Evolutionary conservation across 2,888 invertebrate genomes (phyloP), one percentile per base, ranked within the genome.

Genomic region (Helicoverpa assulta): DNA sequence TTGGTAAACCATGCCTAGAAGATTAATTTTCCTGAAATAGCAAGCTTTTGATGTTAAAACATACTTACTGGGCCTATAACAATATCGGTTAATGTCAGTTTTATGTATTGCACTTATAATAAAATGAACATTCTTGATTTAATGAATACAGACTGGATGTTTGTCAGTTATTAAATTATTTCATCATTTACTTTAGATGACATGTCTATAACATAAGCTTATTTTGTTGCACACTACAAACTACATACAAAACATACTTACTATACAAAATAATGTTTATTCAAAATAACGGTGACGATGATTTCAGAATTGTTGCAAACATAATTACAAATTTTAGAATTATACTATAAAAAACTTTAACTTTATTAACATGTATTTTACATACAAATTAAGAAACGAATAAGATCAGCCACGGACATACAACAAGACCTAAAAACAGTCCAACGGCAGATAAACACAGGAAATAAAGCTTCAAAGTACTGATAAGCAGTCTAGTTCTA

Each of bases 401-500:
- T 26, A 59, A 55, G 29, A 66, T 19, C 21, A 59, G 66, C 52
- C 47, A 63, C 47, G 60, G 56, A 63, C 40, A 63, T 12, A 52
- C 66, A 82, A 87, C 85, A 85, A 86, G 88, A 84, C 86, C 87
- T 82, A 86, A 86, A 87, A 83, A 79, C 70, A 76, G 76, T 83
- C 80, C 81, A 81, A 79, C 83, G 85, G 78, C 67, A 89, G 91
- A 93, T 93, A 92, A 92, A 90, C 88, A 83, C 90, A 91, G 93
- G 93, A 93, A 94, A 94, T 93, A 92, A 92, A 93, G 93, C 92
- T 88, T 94, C 93, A 92, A 92, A 93, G 90, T 88, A 80, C 60
- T 87, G 90, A 91, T 92, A 91, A 91, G 85, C 76, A 71, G 62
- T 60, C 70, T 55, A 60, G 76, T 62, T 79, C 80, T 87, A 85